These are phyloP conservation scores for Paraplagusia blochii DNA, from an alignment of 2,113 vertebrate species.

Conservation along the genomic window DNA sequence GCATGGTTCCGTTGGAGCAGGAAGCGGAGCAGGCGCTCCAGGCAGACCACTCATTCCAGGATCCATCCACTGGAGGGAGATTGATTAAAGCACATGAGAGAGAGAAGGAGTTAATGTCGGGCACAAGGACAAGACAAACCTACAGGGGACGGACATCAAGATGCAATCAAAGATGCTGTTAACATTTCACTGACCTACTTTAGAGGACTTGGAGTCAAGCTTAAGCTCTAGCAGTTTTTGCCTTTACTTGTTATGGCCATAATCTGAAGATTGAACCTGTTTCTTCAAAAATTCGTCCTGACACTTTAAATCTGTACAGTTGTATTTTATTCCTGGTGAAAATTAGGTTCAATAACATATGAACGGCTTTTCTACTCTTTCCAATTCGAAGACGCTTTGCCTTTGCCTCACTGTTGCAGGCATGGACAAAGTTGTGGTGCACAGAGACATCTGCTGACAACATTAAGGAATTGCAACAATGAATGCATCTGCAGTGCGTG, in stretches of 20 bases:
- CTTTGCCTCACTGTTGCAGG: constrained; percentile 8
- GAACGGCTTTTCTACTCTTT: constrained; percentile 26
- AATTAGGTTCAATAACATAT: too few species aligned
- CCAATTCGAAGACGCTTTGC: constrained; percentile 34
- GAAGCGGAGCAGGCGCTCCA: constrained; percentile 90
- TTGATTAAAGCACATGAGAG: constrained; percentile 31
- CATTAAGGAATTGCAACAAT: constrained; percentile 27
- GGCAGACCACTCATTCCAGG: constrained; percentile 95
- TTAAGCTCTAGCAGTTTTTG: too few species aligned
- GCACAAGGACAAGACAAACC: constrained; percentile 1
- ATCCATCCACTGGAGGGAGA: constrained; percentile 90
- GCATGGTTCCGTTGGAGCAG: constrained; percentile 94
- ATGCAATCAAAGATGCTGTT: constrained; percentile 17
- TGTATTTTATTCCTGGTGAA: too few species aligned
- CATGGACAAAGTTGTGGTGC: neutral
- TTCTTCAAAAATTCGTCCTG: too few species aligned
- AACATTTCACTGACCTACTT: constrained; percentile 34
- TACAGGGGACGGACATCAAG: constrained; percentile 10
- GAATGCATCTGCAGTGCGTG: neutral
- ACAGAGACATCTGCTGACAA: constrained; percentile 53
- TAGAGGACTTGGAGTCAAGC: neutral
- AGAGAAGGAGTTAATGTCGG: neutral
- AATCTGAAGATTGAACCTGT: too few species aligned
- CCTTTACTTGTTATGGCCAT: too few species aligned
- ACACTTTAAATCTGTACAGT: too few species aligned